Evolutionary conservation across 2,113 vertebrate genomes (phyloP), one percentile per base, ranked within the genome.

Genomic region (Neolamprologus brichardi): DNA sequence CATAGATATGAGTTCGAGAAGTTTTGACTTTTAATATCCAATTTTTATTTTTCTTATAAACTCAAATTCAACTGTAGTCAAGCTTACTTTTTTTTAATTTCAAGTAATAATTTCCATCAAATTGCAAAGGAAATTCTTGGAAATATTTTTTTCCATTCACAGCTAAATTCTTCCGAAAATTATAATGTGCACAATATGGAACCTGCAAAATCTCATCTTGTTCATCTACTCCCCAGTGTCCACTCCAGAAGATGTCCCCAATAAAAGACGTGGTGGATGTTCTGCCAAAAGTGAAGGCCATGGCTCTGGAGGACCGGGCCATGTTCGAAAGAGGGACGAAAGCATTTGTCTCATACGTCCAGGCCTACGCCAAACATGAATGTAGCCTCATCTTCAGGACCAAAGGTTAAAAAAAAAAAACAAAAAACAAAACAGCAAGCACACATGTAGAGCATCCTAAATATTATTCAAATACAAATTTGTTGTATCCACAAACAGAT

Each of bases 331-430:
- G 97, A 37, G 97, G 98, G 79, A 97, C 98, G 97, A 97, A 95
- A 86, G 99, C 98, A 0, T 99, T 99, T 23, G 98, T 99, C 78
- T 99, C 99, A 0, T 96, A 85, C 0, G 62, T 99, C 8, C 98
- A 99, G 94, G 98, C 98, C 2, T 99, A 99, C 1, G 97, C 96
- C 84, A 99, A 99, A 86, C 99, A 99, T 0, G 98, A 99, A 8
- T 99, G 99, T 41, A 98, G 94, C 17, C 96, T 99, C 8, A 99
- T 99, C 94, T 99, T 99, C 96, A 94, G 98, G 30, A 25, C 98
- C 28, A 99, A 98, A 98, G 98, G 98, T 99, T 78, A 91, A 75
- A 20, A 5, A n/a, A n/a, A n/a, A 5, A 1, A 7, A 4, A 1
- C 2, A 13, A 44, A 46, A 3, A 20, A 13, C 1, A 6, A 20